Conservation (phyloP, 2,888 invertebrate genomes). For the Petrophora chlorosata region DNA sequence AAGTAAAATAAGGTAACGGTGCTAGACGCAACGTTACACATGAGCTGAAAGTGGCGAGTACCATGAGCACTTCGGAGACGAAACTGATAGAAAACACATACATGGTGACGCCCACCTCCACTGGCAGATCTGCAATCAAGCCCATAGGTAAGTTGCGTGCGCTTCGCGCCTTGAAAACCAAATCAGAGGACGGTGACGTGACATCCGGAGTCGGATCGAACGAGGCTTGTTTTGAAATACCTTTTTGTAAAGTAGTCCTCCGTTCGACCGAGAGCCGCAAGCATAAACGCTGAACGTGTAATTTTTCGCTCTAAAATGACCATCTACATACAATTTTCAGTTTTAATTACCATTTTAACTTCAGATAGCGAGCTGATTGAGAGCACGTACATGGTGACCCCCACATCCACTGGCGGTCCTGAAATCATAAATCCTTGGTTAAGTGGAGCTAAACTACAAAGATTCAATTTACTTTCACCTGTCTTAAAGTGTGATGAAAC, state of each 20-base stretch:
- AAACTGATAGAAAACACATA: conserved; percentile 99
- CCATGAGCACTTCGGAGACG: conserved; percentile 99
- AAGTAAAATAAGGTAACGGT: no score
- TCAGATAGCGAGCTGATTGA: conserved; percentile 92
- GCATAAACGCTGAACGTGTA: conserved; percentile 42
- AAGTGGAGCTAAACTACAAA: conserved; percentile 37
- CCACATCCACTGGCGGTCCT: conserved; percentile 91
- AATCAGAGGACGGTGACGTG: conserved; percentile 71
- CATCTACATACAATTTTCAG: conserved; percentile 60
- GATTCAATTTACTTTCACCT: no score
- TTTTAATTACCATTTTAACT: conserved; percentile 89
- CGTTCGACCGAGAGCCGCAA: conserved; percentile 57
- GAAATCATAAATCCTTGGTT: conserved; percentile 73
- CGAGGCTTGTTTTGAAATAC: conserved; percentile 24
- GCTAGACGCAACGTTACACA: conserved; percentile 77
- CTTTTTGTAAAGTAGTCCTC: conserved; percentile 34
- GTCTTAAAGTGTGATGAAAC: no score
- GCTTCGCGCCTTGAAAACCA: conserved; percentile 72
- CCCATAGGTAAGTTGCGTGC: conserved; percentile 74
- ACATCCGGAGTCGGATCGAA: conserved; percentile 53
- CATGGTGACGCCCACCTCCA: conserved; percentile 99
- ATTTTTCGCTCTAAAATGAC: conserved; percentile 50
- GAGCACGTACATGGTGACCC: conserved; percentile 92
- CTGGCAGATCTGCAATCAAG: conserved; percentile 95
- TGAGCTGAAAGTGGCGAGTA: conserved; percentile 85